Percentiles rank a stretch among this genome's conserved stretches.
phyloP scores from a whole-genome alignment of 2,888 invertebrate species.

The Lagria hirta region DNA sequence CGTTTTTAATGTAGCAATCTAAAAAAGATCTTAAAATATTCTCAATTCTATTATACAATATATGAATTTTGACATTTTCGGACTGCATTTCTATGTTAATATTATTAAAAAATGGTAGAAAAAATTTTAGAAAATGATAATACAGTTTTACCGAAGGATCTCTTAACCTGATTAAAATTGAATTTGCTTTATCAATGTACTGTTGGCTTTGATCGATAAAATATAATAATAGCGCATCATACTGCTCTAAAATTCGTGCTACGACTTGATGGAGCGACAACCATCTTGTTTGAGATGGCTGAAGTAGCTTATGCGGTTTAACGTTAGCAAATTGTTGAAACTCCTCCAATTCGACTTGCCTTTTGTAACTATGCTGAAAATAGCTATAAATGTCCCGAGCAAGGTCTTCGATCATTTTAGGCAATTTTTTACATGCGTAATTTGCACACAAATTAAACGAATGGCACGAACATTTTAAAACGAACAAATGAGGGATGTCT shows the following conservation, averaged over 20 bases:
- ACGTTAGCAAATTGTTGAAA: constrained; percentile 36
- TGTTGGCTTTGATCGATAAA: no score
- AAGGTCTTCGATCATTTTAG: constrained; percentile 38
- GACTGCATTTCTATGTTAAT: constrained; percentile 29
- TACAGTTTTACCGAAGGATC: constrained; percentile 25
- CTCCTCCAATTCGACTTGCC: constrained; percentile 32
- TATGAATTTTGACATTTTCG: constrained; percentile 28
- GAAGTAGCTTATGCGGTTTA: constrained; percentile 36
- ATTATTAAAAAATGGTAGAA: constrained; percentile 26
- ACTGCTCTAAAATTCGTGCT: constrained; percentile 28
- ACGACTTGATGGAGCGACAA: constrained; percentile 25
- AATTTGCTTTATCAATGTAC: no score
- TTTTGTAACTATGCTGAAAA: constrained; percentile 38
- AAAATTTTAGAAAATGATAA: constrained; percentile 27
- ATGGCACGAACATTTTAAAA: constrained; percentile 48
- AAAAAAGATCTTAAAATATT: constrained; percentile 12
- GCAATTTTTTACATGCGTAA: constrained; percentile 42
- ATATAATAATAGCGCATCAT: constrained; percentile 26
- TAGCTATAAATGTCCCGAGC: constrained; percentile 32
- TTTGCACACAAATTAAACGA: constrained; percentile 41
- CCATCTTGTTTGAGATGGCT: constrained; percentile 32
- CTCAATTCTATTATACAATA: constrained; percentile 20
- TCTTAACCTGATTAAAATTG: constrained; percentile 12
- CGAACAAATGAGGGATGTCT: constrained; percentile 42
- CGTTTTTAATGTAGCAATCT: constrained; percentile 20